phyloP scores from a whole-genome alignment of 2,888 invertebrate species.

The Pilophorus perplexus region DNA sequence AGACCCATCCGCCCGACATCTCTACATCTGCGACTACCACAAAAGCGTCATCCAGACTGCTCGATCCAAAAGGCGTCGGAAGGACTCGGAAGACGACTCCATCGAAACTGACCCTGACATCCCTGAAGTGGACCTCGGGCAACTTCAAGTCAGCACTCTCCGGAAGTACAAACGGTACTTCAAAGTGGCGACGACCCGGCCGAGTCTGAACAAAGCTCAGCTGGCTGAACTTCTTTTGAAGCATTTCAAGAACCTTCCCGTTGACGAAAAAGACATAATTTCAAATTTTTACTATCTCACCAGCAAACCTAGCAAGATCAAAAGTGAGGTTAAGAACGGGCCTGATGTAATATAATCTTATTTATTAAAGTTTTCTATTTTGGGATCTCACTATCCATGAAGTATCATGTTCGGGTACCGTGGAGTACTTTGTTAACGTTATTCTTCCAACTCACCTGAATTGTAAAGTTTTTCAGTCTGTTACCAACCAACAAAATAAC shows the following conservation, averaged over 20 bases:
- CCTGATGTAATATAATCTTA: slow-evolving; percentile 41
- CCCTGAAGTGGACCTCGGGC: slow-evolving; percentile 90
- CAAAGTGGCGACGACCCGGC: slow-evolving; percentile 85
- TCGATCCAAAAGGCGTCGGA: slow-evolving; percentile 84
- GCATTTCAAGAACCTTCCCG: slow-evolving; percentile 92
- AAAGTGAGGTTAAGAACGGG: slow-evolving; percentile 73
- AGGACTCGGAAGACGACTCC: slow-evolving; percentile 92
- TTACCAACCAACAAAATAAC: too few relatives aligned
- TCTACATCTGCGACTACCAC: slow-evolving; percentile 95
- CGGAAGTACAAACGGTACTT: slow-evolving; percentile 90
- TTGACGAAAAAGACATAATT: slow-evolving; percentile 90
- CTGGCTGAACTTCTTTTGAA: slow-evolving; percentile 91
- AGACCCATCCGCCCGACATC: slow-evolving; percentile 82
- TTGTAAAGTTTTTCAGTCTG: too few relatives aligned
- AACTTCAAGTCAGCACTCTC: slow-evolving; percentile 90
- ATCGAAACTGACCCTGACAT: slow-evolving; percentile 88
- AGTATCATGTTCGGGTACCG: neutral
- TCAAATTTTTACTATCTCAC: slow-evolving; percentile 89
- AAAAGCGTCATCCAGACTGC: slow-evolving; percentile 94
- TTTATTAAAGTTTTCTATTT: slow-evolving; percentile 26
- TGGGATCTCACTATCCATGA: neutral
- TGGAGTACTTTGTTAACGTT: too few relatives aligned
- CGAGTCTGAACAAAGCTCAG: slow-evolving; percentile 91
- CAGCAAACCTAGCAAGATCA: slow-evolving; percentile 30
- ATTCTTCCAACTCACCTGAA: too few relatives aligned